Percentiles rank a stretch among this genome's conserved stretches.
Conservation (phyloP, 2,888 invertebrate species). For the Acanthosepion pharaonis region DNA sequence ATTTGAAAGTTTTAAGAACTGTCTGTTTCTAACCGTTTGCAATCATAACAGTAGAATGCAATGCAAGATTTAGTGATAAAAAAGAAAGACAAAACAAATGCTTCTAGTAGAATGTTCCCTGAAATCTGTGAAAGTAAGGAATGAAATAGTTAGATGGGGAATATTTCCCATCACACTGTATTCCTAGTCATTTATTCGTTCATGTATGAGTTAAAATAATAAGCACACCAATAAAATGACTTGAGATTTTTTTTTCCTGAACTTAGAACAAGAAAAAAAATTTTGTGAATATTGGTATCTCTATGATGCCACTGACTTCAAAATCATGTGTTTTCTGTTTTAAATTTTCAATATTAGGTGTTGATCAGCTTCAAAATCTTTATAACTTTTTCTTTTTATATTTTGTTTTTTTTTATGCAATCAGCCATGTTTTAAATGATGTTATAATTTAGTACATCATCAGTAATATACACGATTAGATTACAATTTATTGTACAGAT, state of each 20-base stretch:
- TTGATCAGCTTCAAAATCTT: too few relatives aligned
- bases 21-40: background rate
- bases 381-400: too few relatives aligned
- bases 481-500: background rate
- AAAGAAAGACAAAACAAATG: background rate
- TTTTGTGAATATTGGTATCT: background rate
- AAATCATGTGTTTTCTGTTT: background rate
- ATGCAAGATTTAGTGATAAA: background rate
- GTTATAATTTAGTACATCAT: too few relatives aligned
- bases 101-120: background rate
- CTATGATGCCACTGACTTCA: background rate
- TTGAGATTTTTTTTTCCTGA: background rate
- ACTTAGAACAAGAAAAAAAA: background rate
- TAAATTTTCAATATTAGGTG: background rate
- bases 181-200: background rate
- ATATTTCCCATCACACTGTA: background rate
- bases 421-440: too few relatives aligned
- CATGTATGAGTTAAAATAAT: background rate
- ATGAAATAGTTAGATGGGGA: background rate
- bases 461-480: background rate
- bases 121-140: background rate
- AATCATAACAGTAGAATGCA: background rate
- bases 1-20: background rate
- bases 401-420: too few relatives aligned
- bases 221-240: background rate